A percentile compares a stretch with the other conserved stretches of the same genome.
phyloP scores from a whole-genome alignment of 2,888 invertebrate species.

The Pachycephus smyrnensis region DNA sequence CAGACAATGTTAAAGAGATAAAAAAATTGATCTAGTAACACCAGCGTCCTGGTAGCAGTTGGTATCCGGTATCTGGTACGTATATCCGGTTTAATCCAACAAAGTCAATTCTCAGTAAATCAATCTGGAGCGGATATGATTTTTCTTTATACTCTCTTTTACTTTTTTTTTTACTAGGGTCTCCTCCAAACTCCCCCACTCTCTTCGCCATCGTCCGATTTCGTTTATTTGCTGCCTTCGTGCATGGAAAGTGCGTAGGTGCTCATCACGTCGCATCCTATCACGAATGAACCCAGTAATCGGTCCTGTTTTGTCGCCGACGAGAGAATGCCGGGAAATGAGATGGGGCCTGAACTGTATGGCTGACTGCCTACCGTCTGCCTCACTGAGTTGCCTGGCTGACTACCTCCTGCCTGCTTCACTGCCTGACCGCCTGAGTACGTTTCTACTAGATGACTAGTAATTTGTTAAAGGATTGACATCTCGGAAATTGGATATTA shows the following conservation, averaged over 20 bases:
- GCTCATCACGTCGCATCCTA: neutral
- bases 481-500: conserved; percentile 63
- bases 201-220: neutral
- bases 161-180: neutral
- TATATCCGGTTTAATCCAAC: neutral
- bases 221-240: neutral
- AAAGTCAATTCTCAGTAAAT: neutral
- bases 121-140: neutral
- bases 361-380: neutral
- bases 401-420: neutral
- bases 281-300: neutral
- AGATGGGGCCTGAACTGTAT: conserved; percentile 28
- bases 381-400: neutral
- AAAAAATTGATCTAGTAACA: neutral
- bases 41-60: neutral
- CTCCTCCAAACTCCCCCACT: neutral
- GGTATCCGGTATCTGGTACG: neutral
- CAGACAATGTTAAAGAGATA: neutral
- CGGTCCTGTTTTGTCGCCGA: neutral
- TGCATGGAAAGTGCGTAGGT: neutral
- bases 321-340: conserved; percentile 41
- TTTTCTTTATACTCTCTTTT: neutral
- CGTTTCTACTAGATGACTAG: conserved; percentile 38
- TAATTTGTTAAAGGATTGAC: conserved; percentile 61
- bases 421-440: neutral